Evolutionary conservation across 2,888 invertebrate species (phyloP), one percentile per base, ranked within the genome.

Genomic region (Callimorpha dominula): DNA sequence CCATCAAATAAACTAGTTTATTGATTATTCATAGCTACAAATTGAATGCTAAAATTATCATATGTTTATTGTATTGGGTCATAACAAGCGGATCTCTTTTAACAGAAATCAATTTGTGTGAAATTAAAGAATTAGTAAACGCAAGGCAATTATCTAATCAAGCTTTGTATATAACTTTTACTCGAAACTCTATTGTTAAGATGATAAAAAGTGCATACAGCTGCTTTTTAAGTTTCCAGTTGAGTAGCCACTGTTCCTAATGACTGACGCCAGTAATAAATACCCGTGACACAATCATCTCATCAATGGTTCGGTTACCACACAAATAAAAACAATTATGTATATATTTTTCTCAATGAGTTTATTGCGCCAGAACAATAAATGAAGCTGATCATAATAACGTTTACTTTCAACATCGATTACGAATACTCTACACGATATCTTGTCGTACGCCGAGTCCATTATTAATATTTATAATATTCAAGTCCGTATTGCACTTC

Each of bases 391-490:
- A 94, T 95, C 95, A 94, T 93, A 87, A 93, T 93, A 95, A 96
- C 95, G 94, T 93, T 95, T 95, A 96, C 94, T 96, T 95, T 96
- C 95, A 96, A 96, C 96, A 96, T 95, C 95, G 91, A 96, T 95
- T 95, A 95, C 92, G 91, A 93, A 91, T 92, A 93, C 88, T 93
- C 92, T 95, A 95, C 95, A 93, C 94, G 93, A 92, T 92, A 93
- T 86, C 89, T 92, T 90, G 90, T 90, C 92, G 92, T 89, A 92
- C 91, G 86, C 88, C 90, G 82, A 90, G 88, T 91, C 90, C 90
- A 93, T 93, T 92, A 93, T 93, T 92, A 92, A 93, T 92, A 93
- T 93, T 93, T 92, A 93, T 91, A 92, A 93, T 91, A 94, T 91
- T 90, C 90, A 85, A 91, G 91, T 93, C 92, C 88, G 88, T 95